Percentiles rank a stretch among this genome's conserved stretches.
phyloP scores from a whole-genome alignment of 2,888 invertebrate species.

The Falcaria lacertinaria region DNA sequence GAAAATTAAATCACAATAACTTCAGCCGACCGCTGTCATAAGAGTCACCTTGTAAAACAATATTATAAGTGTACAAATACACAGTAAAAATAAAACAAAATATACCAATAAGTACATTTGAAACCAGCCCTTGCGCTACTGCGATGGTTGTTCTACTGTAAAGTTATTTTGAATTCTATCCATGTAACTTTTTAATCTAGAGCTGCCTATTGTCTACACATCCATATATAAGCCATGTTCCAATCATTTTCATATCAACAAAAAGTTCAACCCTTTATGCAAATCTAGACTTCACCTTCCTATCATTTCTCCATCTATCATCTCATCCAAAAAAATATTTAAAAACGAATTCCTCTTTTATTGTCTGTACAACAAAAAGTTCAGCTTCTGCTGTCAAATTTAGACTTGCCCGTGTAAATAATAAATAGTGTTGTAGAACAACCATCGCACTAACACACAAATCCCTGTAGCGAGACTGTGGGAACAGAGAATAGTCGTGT shows the following conservation, averaged over 20 bases:
- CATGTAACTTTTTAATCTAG: neutral
- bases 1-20: neutral
- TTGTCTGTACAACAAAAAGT: no score
- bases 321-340: no score
- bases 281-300: no score
- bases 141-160: neutral
- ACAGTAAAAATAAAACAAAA: neutral
- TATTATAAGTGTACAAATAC: neutral
- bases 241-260: no score
- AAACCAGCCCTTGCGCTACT: neutral
- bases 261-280: no score
- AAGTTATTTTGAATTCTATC: neutral
- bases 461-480: neutral
- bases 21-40: neutral
- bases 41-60: neutral
- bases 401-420: neutral
- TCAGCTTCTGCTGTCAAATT: no score
- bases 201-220: no score
- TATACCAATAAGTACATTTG: neutral
- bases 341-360: no score
- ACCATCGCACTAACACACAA: neutral
- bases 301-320: no score
- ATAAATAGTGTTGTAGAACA: neutral
- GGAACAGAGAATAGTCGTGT: slow-evolving; percentile 28
- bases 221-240: no score